A percentile compares a stretch with the other conserved stretches of the same genome.
phyloP scores from a whole-genome alignment of 2,113 vertebrate species.

The Picathartes gymnocephalus region DNA sequence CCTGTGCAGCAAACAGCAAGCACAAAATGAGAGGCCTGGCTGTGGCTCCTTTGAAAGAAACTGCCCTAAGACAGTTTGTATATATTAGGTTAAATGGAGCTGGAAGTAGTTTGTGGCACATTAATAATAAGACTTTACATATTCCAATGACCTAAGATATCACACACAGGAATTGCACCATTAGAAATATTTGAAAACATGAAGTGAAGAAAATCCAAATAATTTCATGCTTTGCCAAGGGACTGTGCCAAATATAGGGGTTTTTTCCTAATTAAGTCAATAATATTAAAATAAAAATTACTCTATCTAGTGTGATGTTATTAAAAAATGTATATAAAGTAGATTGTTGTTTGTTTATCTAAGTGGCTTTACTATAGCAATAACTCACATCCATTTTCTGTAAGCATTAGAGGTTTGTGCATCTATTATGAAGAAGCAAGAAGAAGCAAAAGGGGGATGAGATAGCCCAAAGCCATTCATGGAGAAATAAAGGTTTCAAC shows the following conservation, averaged over 20 bases:
- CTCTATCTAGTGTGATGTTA: not conserved
- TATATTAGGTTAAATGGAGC: not conserved
- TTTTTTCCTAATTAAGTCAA: constrained; percentile 46
- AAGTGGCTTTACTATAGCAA: not conserved
- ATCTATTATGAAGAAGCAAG: not conserved
- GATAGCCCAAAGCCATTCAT: not conserved
- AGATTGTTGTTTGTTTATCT: not conserved
- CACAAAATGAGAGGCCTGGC: not conserved
- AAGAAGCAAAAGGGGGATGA: not conserved
- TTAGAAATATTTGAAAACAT: not conserved
- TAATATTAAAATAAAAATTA: constrained; percentile 40
- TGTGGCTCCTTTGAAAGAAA: not conserved
- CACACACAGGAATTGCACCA: not conserved
- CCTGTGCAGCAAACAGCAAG: not conserved
- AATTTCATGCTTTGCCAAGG: not conserved
- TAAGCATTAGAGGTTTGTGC: not conserved
- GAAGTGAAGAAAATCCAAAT: not conserved
- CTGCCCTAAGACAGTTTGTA: not conserved
- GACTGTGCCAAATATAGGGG: not conserved
- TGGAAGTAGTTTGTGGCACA: not conserved
- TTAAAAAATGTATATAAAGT: not conserved
- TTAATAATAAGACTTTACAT: not conserved
- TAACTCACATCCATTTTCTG: not conserved
- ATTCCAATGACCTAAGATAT: not conserved
- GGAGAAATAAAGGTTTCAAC: constrained; percentile 16